phyloP scores from a whole-genome alignment of 2,113 vertebrate species.

The Rhinopithecus roxellana region DNA sequence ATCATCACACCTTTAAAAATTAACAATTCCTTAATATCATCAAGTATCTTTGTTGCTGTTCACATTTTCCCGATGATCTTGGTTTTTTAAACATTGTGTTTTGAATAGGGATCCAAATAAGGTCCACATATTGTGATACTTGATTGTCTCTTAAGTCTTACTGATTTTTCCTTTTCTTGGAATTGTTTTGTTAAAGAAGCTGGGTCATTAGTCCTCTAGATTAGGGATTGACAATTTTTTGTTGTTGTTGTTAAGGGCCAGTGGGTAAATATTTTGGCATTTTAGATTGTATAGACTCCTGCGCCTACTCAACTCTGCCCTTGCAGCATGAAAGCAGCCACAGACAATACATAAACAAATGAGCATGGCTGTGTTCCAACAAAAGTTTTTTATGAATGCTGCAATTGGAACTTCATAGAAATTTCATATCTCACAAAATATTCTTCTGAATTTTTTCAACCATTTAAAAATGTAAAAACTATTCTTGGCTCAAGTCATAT shows the following conservation, averaged over 20 bases:
- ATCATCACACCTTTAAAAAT: not conserved
- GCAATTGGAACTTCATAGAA: not conserved
- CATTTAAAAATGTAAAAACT: conserved; percentile 29
- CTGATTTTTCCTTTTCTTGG: not conserved
- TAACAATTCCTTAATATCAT: not conserved
- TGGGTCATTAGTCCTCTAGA: not conserved
- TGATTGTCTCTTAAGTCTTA: not conserved
- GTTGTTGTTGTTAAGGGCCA: not conserved
- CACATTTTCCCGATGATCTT: not conserved
- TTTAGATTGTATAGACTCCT: not conserved
- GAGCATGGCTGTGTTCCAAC: not conserved
- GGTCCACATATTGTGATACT: not conserved
- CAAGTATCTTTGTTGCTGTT: not conserved
- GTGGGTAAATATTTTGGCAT: not conserved
- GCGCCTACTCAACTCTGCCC: not conserved
- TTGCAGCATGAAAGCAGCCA: not conserved
- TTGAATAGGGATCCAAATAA: not conserved
- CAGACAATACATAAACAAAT: not conserved
- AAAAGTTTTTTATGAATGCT: not conserved
- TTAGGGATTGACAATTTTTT: not conserved
- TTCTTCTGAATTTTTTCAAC: not conserved
- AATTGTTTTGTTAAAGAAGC: not conserved
- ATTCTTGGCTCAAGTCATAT: not conserved
- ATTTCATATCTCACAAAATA: not conserved
- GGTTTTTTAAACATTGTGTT: not conserved